Percentiles rank a stretch among this genome's conserved stretches.
Conservation (phyloP, 1,140 invertebrate species). For the Drosophila pruinosa region DNA sequence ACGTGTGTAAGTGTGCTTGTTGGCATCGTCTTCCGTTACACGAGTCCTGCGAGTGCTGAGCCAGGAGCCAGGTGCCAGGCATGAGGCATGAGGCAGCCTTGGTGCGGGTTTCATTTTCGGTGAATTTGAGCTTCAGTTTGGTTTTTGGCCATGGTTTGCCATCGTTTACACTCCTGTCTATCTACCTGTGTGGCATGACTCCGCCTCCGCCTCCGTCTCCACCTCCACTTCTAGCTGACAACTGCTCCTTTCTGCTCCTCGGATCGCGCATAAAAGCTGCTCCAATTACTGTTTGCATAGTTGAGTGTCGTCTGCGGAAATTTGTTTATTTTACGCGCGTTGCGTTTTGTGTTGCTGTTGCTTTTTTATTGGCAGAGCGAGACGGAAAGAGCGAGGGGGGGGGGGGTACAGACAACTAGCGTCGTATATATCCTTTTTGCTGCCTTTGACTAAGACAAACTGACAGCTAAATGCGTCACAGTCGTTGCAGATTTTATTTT, state of each 20-base stretch:
- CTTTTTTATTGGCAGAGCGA: slow-evolving; percentile 49
- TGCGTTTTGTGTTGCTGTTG: slow-evolving; percentile 62
- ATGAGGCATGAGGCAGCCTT: slow-evolving; percentile 1
- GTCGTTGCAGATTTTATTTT: slow-evolving; percentile 74
- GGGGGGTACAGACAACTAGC: slow-evolving; percentile 7
- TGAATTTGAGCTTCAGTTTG: slow-evolving; percentile 63
- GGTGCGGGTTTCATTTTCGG: slow-evolving; percentile 46
- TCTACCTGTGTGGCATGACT: slow-evolving; percentile 15
- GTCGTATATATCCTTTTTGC: slow-evolving; percentile 32
- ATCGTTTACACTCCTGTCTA: slow-evolving; percentile 44
- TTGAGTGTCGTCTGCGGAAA: slow-evolving; percentile 78
- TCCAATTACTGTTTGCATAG: slow-evolving; percentile 80
- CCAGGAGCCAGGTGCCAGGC: background rate
- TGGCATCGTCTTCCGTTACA: slow-evolving; percentile 52
- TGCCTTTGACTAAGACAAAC: slow-evolving; percentile 63
- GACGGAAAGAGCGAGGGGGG: slow-evolving; percentile 10
- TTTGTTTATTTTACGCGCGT: slow-evolving; percentile 79
- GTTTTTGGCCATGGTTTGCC: slow-evolving; percentile 63
- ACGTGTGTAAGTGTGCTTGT: background rate
- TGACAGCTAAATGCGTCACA: slow-evolving; percentile 76
- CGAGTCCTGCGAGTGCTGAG: slow-evolving; percentile 32
- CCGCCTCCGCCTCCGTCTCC: slow-evolving; percentile 5
- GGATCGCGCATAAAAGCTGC: slow-evolving; percentile 54
- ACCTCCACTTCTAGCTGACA: slow-evolving; percentile 7
- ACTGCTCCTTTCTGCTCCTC: background rate